Base-by-base conservation (phyloP, 2,797 vertebrate species). In the Meda fulgida region DNA sequence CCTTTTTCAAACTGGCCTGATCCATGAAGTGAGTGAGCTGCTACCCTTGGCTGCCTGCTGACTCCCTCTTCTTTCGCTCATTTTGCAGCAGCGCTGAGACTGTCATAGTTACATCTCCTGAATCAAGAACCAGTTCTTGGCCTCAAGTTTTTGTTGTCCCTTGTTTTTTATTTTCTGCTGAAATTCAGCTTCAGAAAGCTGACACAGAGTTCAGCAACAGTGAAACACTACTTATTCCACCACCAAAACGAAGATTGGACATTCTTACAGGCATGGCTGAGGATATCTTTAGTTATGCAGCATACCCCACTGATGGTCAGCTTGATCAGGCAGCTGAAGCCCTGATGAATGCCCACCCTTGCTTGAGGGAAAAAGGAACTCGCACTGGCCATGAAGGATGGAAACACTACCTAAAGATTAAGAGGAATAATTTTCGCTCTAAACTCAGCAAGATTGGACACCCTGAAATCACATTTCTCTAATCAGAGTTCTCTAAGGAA, bases 331-430 rank as follows among this genome's bases (percentile, higher is more conserved):
- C 69, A 40, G 76, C 85, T 72, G 67, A 83, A 69, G 76, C 55
- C 43, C 16, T 80, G 55, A 43, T 86, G 58, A 51, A 83, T 65
- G 48, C 21, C 7, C 81, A 79, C 38, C 81, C 85, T 46, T 83
- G 79, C 65, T 83, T 86, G 67, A 78, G 55, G 67, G 46, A 84
- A 72, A 84, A 58, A 71, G 80, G 76, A 80, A 84, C 70, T 72
- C 43, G 4, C 18, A 65, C 67, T 46, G 69, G 77, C 53, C 81
- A 48, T 70, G 58, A 80, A 46, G 70, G 70, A 73, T 84, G 81
- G 81, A 87, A 87, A 78, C 93, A 92, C 91, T 94, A 93, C 90
- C 88, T 94, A 91, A 92, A 89, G 87, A 91, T 88, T 90, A 92
- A 76, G 36, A 55, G 81, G 58, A 48, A 60, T 9, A 84, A 84